A percentile compares a stretch with the other conserved stretches of the same genome.
Conservation (phyloP, 2,113 vertebrate genomes). For the Cyprinodon tularosa region DNA sequence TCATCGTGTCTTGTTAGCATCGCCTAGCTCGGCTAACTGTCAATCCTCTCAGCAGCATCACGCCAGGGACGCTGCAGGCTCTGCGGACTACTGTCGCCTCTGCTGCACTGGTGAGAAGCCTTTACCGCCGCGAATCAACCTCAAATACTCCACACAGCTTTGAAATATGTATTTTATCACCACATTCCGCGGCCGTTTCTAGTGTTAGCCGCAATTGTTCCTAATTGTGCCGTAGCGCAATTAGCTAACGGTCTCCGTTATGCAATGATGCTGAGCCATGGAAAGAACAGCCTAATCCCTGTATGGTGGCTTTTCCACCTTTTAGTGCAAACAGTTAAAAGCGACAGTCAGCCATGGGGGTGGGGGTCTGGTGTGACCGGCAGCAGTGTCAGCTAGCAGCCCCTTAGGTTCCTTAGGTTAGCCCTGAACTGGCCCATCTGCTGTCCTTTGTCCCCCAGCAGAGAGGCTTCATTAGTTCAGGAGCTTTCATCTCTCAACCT, state of each 20-base stretch:
- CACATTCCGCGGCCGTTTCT: background rate
- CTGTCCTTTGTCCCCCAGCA: conserved; percentile 57
- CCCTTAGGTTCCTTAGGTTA: background rate
- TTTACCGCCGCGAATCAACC: background rate
- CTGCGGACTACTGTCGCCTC: conserved; percentile 11
- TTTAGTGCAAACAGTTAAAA: background rate
- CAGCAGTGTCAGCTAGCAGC: background rate
- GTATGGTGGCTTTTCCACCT: background rate
- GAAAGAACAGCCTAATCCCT: conserved; percentile 35
- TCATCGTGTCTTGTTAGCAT: conserved; percentile 64
- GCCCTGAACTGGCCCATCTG: conserved; percentile 41
- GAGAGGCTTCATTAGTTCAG: background rate
- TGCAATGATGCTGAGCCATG: conserved; percentile 53
- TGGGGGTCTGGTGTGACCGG: background rate
- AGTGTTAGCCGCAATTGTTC: conserved; percentile 44
- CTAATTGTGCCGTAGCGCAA: conserved; percentile 17
- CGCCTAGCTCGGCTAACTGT: conserved; percentile 54
- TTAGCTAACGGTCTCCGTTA: conserved; percentile 45
- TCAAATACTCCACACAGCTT: background rate
- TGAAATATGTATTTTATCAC: background rate
- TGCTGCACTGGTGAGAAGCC: conserved; percentile 45
- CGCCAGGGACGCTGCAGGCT: conserved; percentile 38
- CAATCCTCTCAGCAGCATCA: conserved; percentile 48
- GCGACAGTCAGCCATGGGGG: background rate
- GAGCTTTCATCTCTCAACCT: too few species aligned